These are phyloP conservation scores for Formicarius rufipectus DNA, from an alignment of 2,113 vertebrate species.

Conservation along the genomic window DNA sequence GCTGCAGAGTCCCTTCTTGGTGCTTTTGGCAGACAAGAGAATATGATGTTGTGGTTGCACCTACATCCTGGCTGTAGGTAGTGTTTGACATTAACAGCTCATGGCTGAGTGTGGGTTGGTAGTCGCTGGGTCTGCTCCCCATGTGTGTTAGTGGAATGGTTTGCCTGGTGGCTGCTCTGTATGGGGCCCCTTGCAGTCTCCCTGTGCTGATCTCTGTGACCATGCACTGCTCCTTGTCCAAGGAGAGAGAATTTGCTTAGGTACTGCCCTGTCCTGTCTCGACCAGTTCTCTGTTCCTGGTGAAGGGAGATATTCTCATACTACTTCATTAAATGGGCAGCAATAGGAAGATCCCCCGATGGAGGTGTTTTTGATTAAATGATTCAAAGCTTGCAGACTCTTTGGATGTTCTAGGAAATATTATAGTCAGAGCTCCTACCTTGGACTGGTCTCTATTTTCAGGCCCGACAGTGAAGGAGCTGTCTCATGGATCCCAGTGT, in stretches of 20 bases:
- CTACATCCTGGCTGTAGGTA: background rate
- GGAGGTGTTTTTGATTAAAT: background rate
- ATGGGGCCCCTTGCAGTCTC: background rate
- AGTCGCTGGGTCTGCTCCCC: background rate
- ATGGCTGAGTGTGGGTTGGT: background rate
- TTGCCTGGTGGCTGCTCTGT: background rate
- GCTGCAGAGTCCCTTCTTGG: background rate
- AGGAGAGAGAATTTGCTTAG: background rate
- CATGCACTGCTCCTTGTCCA: background rate
- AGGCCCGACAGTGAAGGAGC: background rate
- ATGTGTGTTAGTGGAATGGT: rapidly evolving
- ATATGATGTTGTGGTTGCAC: background rate
- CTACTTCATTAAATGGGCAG: too few species aligned
- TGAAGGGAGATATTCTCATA: too few species aligned
- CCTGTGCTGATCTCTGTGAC: background rate
- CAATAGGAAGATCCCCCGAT: too few species aligned
- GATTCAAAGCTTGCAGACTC: background rate
- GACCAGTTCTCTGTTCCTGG: too few species aligned
- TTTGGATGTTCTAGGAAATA: background rate
- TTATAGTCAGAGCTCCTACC: background rate
- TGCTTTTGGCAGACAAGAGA: background rate
- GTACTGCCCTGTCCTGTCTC: too few species aligned
- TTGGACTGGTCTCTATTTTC: background rate
- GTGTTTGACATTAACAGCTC: background rate
- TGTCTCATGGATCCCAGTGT: background rate